Conservation (phyloP, 2,797 vertebrate species). For the Darevskia mixta region DNA sequence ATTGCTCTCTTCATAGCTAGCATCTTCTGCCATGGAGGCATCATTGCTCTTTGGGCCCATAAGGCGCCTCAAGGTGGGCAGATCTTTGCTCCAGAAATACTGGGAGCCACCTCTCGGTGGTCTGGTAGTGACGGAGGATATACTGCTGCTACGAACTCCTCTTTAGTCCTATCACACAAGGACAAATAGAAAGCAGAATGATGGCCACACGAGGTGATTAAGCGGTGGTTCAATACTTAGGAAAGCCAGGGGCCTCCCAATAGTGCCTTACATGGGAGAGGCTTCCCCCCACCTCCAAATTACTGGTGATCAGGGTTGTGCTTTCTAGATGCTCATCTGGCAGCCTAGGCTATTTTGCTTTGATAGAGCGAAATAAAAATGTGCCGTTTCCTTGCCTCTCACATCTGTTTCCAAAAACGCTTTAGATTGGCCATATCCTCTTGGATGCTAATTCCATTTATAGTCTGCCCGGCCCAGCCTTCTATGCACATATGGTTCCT, state of each 20-base stretch:
- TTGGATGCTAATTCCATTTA: not conserved
- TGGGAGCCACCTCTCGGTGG: not conserved
- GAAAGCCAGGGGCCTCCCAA: not conserved
- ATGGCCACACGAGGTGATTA: not conserved
- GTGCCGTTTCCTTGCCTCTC: not conserved
- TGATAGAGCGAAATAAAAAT: not conserved
- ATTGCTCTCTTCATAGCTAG: not conserved
- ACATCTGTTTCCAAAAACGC: slow-evolving; percentile 42
- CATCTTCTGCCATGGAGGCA: not conserved
- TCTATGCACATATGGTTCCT: slow-evolving; percentile 6
- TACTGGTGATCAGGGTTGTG: rapidly evolving
- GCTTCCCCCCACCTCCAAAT: not conserved
- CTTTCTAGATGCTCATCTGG: slow-evolving; percentile 7
- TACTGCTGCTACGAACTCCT: not conserved
- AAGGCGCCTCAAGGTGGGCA: not conserved
- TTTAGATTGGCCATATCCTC: rapidly evolving
- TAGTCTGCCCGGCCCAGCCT: not conserved
- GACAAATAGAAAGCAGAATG: not conserved
- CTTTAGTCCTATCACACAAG: not conserved
- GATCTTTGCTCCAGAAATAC: not conserved
- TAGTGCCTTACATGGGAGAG: not conserved
- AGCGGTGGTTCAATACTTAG: not conserved
- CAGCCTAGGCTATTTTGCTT: slow-evolving; percentile 30
- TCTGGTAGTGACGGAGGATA: no score
- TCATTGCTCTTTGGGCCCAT: not conserved